Percentiles rank a stretch among this genome's conserved stretches.
These are phyloP conservation scores for Caenorhabditis tropicalis DNA, from an alignment of 1,140 invertebrate species.

Conservation along the genomic window DNA sequence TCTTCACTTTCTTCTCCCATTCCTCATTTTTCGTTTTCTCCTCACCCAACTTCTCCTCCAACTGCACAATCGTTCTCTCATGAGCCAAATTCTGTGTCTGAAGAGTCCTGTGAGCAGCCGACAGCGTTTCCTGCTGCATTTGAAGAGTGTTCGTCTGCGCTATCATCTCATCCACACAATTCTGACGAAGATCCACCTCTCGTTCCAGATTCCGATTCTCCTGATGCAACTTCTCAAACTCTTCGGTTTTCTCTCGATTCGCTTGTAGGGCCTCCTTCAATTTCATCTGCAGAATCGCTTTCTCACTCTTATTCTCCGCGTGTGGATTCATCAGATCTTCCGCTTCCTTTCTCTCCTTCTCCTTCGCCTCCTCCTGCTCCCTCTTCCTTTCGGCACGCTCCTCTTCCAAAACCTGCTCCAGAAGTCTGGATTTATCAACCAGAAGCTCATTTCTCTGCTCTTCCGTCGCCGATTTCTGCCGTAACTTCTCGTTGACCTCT, in stretches of 20 bases:
- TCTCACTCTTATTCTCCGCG: not conserved
- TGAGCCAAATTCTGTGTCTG: not conserved
- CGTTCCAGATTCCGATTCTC: slow-evolving; percentile 25
- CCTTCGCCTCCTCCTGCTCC: not conserved
- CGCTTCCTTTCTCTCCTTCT: not conserved
- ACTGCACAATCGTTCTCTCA: not conserved
- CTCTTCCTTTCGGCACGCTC: not conserved
- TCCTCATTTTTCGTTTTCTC: not conserved
- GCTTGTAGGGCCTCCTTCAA: slow-evolving; percentile 39
- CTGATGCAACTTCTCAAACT: slow-evolving; percentile 22
- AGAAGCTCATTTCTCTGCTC: slow-evolving; percentile 27
- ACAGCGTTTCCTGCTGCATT: slow-evolving; percentile 10
- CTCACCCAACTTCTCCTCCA: not conserved
- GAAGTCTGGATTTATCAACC: not conserved
- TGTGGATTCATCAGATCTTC: not conserved
- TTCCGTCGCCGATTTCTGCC: not conserved
- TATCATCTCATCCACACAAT: slow-evolving; percentile 50
- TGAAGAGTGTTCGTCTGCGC: slow-evolving; percentile 40
- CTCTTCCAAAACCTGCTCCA: not conserved
- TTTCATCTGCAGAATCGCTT: not conserved
- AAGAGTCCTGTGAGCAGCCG: not conserved
- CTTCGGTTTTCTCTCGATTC: slow-evolving; percentile 47
- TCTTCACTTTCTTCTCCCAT: not conserved
- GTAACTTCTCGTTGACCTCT: slow-evolving; percentile 14
- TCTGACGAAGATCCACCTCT: slow-evolving; percentile 46